Evolutionary conservation across 2,888 invertebrate species (phyloP), one percentile per base, ranked within the genome.

Genomic region (Phyllotreta cruciferae): DNA sequence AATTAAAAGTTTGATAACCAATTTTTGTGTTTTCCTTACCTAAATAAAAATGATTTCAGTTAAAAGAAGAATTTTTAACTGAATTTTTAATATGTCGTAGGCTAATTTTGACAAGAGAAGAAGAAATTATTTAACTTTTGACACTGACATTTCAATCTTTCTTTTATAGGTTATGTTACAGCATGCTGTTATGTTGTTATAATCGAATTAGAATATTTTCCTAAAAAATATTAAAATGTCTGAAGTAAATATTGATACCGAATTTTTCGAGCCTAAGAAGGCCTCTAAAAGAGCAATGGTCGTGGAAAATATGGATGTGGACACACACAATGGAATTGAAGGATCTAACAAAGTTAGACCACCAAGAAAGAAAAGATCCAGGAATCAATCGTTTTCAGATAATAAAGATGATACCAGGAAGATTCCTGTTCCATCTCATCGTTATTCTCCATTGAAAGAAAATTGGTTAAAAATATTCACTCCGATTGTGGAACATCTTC

Each of bases 381-480:
- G 72, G 66, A 72, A 69, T 1, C 71, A 74, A 60, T 73, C 76
- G 0, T 70, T 72, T 52, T 75, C 85, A 50, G 88, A 88, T 77
- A 82, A 79, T 64, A 85, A 85, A 78, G 83, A 83, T 42, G 85
- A 86, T 70, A 83, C 89, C 78, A 83, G 91, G 68, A 91, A 90
- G 83, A 83, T 99, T 39, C 82, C 92, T 6, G 95, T 99, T n/a
- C 99, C 99, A 9, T 86, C 92, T 4, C 94, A 99, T 79, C 90
- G 99, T 79, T 95, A 94, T 75, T 90, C 94, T 6, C 96, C 98
- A 0, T 82, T 99, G 6, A 98, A 97, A 83, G 94, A 97, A 76
- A 93, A 92, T 76, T 99, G 99, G 99, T 84, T 95, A 80, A 95
- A 98, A 82, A 95, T 99, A 71, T 96, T 96, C 78, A 92, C 93